Conservation (phyloP, 2,888 invertebrate genomes). For the Drosophila prostipennis region DNA sequence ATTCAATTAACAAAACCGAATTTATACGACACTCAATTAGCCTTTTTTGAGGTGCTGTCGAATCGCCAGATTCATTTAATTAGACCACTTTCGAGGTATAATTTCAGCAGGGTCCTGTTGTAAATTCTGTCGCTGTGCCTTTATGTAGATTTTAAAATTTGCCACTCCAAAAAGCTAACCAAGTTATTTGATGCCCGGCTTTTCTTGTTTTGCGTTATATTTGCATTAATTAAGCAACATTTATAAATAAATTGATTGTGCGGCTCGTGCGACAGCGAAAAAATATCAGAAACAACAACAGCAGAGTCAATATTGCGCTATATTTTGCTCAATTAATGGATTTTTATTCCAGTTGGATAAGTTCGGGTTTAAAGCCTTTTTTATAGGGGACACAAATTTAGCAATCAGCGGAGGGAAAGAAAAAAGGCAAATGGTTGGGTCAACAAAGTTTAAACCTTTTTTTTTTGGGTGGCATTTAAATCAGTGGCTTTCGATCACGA, state of each 20-base stretch:
- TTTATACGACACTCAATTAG: constrained; percentile 38
- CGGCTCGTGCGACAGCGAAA: constrained; percentile 51
- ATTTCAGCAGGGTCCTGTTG: constrained; percentile 1
- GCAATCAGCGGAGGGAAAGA: constrained; percentile 28
- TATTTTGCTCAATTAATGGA: constrained; percentile 58
- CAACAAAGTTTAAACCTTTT: neutral
- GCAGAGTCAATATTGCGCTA: constrained; percentile 28
- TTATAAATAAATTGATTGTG: constrained; percentile 71
- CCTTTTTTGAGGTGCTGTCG: constrained; percentile 4
- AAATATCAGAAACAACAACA: constrained; percentile 25
- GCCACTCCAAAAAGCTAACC: constrained; percentile 21
- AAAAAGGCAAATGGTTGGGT: constrained; percentile 3
- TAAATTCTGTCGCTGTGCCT: constrained; percentile 12
- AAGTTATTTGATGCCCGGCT: constrained; percentile 40
- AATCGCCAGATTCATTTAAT: constrained; percentile 38
- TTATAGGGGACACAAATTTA: constrained; percentile 34
- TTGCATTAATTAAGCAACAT: constrained; percentile 75
- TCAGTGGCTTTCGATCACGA: neutral
- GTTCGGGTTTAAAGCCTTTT: constrained; percentile 46
- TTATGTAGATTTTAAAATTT: constrained; percentile 26
- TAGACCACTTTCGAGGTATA: constrained; percentile 10
- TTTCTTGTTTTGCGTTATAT: constrained; percentile 35
- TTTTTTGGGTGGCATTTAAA: too few species aligned
- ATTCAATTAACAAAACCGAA: constrained; percentile 18
- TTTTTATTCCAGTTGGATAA: constrained; percentile 65